phyloP scores from a whole-genome alignment of 2,888 invertebrate genomes.

The Diploptera punctata region DNA sequence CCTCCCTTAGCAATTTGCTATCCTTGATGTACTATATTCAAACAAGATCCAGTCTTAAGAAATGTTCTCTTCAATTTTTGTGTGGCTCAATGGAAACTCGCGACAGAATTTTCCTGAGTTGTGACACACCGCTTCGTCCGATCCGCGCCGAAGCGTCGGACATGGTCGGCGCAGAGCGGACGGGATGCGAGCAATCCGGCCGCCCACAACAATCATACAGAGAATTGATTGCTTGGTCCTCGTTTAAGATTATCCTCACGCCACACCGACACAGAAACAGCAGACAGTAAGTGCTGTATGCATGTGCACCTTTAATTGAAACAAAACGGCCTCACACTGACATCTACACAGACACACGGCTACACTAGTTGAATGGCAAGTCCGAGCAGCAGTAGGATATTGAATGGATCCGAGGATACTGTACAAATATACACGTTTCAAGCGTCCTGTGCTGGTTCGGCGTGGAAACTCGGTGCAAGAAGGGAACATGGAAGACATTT shows the following conservation, averaged over 20 bases:
- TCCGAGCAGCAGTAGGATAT: conserved; percentile 40
- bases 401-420: conserved; percentile 32
- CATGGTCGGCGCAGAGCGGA: conserved; percentile 30
- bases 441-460: conserved; percentile 43
- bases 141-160: conserved; percentile 40
- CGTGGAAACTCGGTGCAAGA: conserved; percentile 45
- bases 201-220: conserved; percentile 29
- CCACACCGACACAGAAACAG: conserved; percentile 42
- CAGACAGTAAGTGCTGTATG: conserved; percentile 42
- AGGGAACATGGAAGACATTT: conserved; percentile 48
- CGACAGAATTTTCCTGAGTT: conserved; percentile 45
- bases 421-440: conserved; percentile 42
- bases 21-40: conserved; percentile 44
- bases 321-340: conserved; percentile 44
- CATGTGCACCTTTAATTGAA: conserved; percentile 42
- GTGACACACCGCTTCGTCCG: conserved; percentile 42
- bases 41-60: conserved; percentile 47
- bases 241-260: conserved; percentile 42
- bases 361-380: conserved; percentile 44
- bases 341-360: conserved; percentile 44
- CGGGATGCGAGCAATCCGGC: conserved; percentile 34
- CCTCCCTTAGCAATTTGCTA: conserved; percentile 45
- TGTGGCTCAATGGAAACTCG: conserved; percentile 44
- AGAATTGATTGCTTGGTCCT: conserved; percentile 44
- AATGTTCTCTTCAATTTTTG: conserved; percentile 42